Evolutionary conservation across 2,888 invertebrate genomes (phyloP).

Genomic region (Tethea ocularis): DNA sequence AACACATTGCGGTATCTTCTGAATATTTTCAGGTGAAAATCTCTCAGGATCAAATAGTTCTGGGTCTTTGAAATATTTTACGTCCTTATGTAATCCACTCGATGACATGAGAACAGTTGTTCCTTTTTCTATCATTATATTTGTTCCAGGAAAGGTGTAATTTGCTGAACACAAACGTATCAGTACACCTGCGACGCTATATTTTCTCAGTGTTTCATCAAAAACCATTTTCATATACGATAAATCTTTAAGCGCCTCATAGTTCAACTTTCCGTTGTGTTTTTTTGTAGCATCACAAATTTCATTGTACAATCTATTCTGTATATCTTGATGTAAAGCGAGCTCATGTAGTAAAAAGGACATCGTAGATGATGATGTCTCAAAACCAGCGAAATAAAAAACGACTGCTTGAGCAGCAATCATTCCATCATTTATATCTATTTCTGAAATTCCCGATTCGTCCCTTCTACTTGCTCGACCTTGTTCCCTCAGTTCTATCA

Average conservation of each 20-base stretch:
- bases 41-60: constrained; percentile 24
- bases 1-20: constrained; percentile 18
- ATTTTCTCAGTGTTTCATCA: constrained; percentile 37
- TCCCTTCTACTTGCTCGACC: constrained; percentile 34
- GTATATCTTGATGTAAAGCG: constrained; percentile 30
- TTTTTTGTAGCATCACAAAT: constrained; percentile 26
- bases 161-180: constrained; percentile 22
- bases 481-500: constrained; percentile 48
- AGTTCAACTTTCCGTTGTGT: constrained; percentile 25
- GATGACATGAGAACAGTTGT: constrained; percentile 25
- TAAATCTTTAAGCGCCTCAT: constrained; percentile 50
- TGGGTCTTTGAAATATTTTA: constrained; percentile 24
- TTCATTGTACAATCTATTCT: constrained; percentile 30
- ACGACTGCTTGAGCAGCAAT: constrained; percentile 49
- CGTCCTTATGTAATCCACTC: constrained; percentile 20
- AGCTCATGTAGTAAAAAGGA: constrained; percentile 34
- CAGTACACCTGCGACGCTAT: constrained; percentile 31
- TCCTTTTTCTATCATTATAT: constrained; percentile 36
- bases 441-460: constrained; percentile 35
- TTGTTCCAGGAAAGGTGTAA: constrained; percentile 26
- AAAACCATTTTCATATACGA: constrained; percentile 49
- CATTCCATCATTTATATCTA: constrained; percentile 44
- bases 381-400: constrained; percentile 61
- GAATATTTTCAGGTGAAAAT: constrained; percentile 26
- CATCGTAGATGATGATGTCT: constrained; percentile 59